Base-by-base conservation (phyloP, 2,888 invertebrate species). In the Antheraea yamamai region DNA sequence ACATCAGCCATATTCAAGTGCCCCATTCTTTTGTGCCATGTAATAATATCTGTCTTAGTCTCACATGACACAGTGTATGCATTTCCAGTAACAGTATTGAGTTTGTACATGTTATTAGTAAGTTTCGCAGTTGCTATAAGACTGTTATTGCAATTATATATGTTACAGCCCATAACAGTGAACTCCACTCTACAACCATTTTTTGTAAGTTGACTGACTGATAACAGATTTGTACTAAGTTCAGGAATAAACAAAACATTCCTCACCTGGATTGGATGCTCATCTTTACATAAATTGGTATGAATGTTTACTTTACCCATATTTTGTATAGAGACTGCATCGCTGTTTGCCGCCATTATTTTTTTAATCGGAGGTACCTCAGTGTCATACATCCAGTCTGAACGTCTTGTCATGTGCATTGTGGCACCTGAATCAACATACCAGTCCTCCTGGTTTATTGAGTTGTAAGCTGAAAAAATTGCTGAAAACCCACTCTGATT, bases 221-320 rank as follows among this genome's bases (percentile, higher is more conserved):
- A 55, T 55, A 55, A 55, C 18, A 10, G 12, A 16, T 55, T 55
- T 10, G 55, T 3, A 55, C 55, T 55, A 14, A 55, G 12, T 55
- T 55, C 55, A 55, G 55, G 55, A 55, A 55, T 73, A 55, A 55
- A 55, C 14, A 55, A 55, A 55, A 55, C 55, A 55, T 55, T 55
- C 16, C 55, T 55, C 18, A 55, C 18, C 18, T 55, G 55, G 14
- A 55, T 55, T 55, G 55, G 14, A 16, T 55, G 55, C 18, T 55
- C 55, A 55, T 55, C 55, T 55, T 55, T 55, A 18, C 55, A 55
- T 55, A 55, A 55, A 55, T 55, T 55, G 55, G 55, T 55, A 14
- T 55, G 55, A 55, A 10, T 55, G 55, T 55, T 55, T 55, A 55
- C 55, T 55, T 55, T 55, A 55, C 55, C 18, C 55, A 55, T 55